A percentile compares a stretch with the other conserved stretches of the same genome.
These are phyloP conservation scores for Leptogaster cylindrica DNA, from an alignment of 2,888 invertebrate species.

Conservation along the genomic window DNA sequence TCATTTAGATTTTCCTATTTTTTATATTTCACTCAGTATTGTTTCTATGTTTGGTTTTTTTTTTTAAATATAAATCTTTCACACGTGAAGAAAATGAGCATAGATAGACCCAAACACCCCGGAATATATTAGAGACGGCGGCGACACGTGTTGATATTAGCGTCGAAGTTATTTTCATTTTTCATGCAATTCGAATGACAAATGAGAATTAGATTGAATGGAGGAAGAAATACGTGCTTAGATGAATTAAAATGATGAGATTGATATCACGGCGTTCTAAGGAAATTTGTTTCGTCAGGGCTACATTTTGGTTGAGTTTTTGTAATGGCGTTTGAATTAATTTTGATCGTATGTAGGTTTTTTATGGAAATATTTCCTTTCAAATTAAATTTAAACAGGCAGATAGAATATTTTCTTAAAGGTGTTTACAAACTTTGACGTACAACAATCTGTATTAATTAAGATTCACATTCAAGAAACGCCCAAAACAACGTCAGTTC, in stretches of 20 bases:
- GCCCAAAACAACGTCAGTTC: too few species aligned
- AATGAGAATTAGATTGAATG: not conserved
- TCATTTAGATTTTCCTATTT: not conserved
- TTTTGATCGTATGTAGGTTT: too few species aligned
- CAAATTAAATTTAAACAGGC: too few species aligned
- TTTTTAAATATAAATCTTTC: not conserved
- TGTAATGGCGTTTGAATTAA: too few species aligned
- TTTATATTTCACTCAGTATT: not conserved
- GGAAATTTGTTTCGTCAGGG: too few species aligned
- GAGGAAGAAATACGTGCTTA: conserved; percentile 13
- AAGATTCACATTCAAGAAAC: too few species aligned
- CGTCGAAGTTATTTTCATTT: conserved; percentile 18
- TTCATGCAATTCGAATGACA: conserved; percentile 31
- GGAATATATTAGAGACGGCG: conserved; percentile 27
- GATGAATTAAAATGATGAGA: conserved; percentile 5
- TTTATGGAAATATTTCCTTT: too few species aligned
- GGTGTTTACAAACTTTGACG: too few species aligned
- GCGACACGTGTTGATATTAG: conserved; percentile 36
- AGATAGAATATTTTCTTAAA: too few species aligned
- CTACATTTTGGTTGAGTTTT: too few species aligned
- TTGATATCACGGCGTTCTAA: not conserved
- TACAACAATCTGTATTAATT: too few species aligned
- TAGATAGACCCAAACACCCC: not conserved
- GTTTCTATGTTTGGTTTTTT: not conserved
- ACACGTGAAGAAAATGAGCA: conserved; percentile 16